These are phyloP conservation scores for Belgica antarctica DNA, from an alignment of 2,888 invertebrate genomes.

Conservation along the genomic window DNA sequence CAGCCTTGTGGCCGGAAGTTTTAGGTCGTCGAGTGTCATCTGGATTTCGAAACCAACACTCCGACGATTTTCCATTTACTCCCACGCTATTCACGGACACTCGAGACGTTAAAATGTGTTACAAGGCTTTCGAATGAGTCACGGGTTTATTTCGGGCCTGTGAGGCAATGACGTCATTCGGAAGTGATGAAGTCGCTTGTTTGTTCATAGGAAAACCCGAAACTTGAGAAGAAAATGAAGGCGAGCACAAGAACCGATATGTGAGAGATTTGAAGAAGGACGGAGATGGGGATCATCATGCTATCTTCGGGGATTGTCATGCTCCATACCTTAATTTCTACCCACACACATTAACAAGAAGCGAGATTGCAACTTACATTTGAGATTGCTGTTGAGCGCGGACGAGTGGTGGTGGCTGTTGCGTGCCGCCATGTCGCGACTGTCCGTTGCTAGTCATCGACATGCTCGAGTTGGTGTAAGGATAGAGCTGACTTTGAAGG, in stretches of 20 bases:
- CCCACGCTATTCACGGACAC: neutral
- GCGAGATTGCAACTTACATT: constrained; percentile 37
- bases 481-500: constrained; percentile 43
- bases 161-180: neutral
- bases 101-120: neutral
- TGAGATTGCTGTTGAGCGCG: constrained; percentile 55
- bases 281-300: constrained; percentile 25
- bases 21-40: neutral
- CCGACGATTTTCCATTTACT: neutral
- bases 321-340: constrained; percentile 4
- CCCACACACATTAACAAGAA: too few species aligned
- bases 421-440: constrained; percentile 51
- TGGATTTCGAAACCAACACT: neutral
- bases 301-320: neutral
- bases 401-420: constrained; percentile 62
- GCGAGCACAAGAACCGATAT: constrained; percentile 25
- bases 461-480: constrained; percentile 42
- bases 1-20: neutral
- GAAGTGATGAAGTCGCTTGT: neutral
- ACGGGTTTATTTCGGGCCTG: neutral
- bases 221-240: constrained; percentile 5
- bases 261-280: constrained; percentile 17
- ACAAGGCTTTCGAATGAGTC: constrained; percentile 1
- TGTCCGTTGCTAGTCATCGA: constrained; percentile 45
- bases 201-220: neutral